Evolutionary conservation across 2,797 vertebrate genomes (phyloP), one percentile per base, ranked within the genome.

Genomic region (Delichon dasypus): DNA sequence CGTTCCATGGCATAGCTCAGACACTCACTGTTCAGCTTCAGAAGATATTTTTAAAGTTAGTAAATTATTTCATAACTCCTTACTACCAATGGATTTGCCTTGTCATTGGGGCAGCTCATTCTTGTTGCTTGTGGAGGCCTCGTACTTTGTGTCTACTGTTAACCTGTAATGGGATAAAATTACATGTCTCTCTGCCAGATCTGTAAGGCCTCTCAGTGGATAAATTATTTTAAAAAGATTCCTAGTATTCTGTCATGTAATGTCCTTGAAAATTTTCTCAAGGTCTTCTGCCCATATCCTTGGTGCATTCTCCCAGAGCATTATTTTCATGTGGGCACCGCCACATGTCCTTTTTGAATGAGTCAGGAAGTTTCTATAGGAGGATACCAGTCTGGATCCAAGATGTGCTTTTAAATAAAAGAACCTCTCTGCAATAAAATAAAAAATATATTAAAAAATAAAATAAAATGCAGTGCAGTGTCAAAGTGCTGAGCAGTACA

Each of bases 401-500:
- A 14, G 2, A 3, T 10, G 14, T 70, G 27, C 29, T 75, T 90
- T 83, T 80, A 64, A 66, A 76, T 32, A 29, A 45, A 87, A 77
- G 13, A 85, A 30, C 9, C 8, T 71, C 74, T 67, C 23, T 3
- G 16, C 16, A 17, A 4, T 34, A 44, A 23, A 23, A 34, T 36
- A 26, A 45, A 42, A n/a, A 7, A 25, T 18, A 66, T 73, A 17
- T 34, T 44, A 44, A 34, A 16, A 45, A 55, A 85, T 44, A 74
- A 83, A 87, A 65, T 32, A 7, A 1, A 7, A 65, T 88, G 50
- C 74, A 60, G 58, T 11, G 26, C 27, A 90, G 60, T 22, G 27
- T 34, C 85, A 64, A 89, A 94, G 71, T 2, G 73, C 92, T 94
- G 95, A 97, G 86, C 74, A 91, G 44, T 27, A 87, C 64, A 45